Conservation (phyloP, 2,113 vertebrate species). For the Salvator merianae region DNA sequence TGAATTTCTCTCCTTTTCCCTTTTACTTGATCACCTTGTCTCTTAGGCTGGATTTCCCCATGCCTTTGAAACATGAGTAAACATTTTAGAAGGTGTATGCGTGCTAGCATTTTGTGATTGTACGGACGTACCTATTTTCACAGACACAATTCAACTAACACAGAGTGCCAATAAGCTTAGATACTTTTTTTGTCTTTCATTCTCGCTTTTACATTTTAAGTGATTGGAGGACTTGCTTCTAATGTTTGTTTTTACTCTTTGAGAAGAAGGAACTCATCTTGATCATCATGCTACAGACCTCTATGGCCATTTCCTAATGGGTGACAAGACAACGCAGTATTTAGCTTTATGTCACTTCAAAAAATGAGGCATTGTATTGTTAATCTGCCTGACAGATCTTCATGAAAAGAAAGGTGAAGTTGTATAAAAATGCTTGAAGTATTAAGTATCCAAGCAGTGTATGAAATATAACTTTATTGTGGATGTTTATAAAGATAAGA, state of each 20-base stretch:
- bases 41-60: neutral
- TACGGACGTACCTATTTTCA: too few species aligned
- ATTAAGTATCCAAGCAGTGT: neutral
- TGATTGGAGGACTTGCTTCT: too few species aligned
- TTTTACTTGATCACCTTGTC: neutral
- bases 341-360: too few species aligned
- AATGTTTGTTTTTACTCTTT: too few species aligned
- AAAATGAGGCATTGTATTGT: neutral
- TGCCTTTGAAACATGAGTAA: neutral
- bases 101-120: neutral
- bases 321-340: too few species aligned
- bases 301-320: too few species aligned
- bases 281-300: too few species aligned
- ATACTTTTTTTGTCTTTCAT: too few species aligned
- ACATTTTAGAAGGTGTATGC: neutral
- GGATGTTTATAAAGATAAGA: neutral
- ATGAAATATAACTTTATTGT: neutral
- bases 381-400: neutral
- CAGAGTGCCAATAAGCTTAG: too few species aligned
- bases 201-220: too few species aligned
- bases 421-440: neutral
- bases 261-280: too few species aligned
- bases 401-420: neutral
- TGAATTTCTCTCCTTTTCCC: neutral
- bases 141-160: too few species aligned